Evolutionary conservation across 2,888 invertebrate species (phyloP).

Genomic region (Napeogenes sylphis): DNA sequence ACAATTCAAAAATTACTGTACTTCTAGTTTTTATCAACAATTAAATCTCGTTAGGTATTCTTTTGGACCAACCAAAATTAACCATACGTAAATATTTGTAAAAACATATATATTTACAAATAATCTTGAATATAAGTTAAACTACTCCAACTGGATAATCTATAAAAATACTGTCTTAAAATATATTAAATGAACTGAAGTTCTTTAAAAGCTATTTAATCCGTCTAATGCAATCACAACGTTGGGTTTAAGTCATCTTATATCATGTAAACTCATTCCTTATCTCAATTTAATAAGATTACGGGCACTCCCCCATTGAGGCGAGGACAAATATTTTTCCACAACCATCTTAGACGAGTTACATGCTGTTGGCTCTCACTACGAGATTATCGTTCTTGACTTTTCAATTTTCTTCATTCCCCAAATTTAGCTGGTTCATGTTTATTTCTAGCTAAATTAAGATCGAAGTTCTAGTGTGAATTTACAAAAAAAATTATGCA

Average conservation of each 20-base stretch:
- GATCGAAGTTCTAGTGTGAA: too few relatives aligned
- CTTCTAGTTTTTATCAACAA: too few relatives aligned
- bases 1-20: too few relatives aligned
- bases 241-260: slow-evolving; percentile 1
- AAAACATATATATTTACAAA: too few relatives aligned
- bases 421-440: not conserved
- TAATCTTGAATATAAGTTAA: too few relatives aligned
- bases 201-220: slow-evolving; percentile 1
- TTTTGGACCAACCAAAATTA: too few relatives aligned
- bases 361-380: not conserved
- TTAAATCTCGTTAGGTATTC: too few relatives aligned
- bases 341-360: slow-evolving; percentile 9
- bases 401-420: slow-evolving; percentile 1
- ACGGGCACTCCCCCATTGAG: slow-evolving; percentile 10
- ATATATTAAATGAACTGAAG: not conserved
- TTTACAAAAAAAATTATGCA: too few relatives aligned
- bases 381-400: slow-evolving; percentile 6
- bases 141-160: too few relatives aligned
- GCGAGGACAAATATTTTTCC: slow-evolving; percentile 18
- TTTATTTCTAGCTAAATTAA: not conserved
- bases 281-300: slow-evolving; percentile 24
- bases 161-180: too few relatives aligned
- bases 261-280: slow-evolving; percentile 15
- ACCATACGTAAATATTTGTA: too few relatives aligned
- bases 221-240: not conserved